These are phyloP conservation scores for Caretta caretta DNA, from an alignment of 2,113 vertebrate genomes.

Conservation along the genomic window DNA sequence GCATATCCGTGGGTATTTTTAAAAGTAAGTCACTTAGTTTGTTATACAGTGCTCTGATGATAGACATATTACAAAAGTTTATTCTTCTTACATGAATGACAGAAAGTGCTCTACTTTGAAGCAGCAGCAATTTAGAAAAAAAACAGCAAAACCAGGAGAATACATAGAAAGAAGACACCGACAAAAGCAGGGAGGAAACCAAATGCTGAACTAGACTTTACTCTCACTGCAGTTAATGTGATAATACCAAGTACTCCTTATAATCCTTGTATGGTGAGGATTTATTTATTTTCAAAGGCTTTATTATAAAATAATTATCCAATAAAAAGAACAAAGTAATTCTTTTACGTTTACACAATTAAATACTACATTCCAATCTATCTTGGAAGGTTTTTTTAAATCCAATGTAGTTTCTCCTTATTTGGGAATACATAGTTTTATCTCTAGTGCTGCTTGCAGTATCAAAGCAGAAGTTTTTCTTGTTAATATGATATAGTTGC, in stretches of 20 bases:
- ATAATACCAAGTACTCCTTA: slow-evolving; percentile 15
- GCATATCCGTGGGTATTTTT: not conserved
- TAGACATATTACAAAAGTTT: not conserved
- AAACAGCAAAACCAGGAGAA: not conserved
- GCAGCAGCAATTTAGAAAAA: not conserved
- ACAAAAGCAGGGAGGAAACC: not conserved
- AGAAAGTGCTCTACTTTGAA: not conserved
- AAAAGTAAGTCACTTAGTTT: not conserved
- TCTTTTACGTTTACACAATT: slow-evolving; percentile 61
- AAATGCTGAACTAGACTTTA: not conserved
- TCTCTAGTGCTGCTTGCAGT: slow-evolving; percentile 23
- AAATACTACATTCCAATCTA: slow-evolving; percentile 63
- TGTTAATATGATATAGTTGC: not conserved
- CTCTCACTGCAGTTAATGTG: not conserved
- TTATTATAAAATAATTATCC: slow-evolving; percentile 31
- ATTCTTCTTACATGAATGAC: not conserved
- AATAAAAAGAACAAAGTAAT: slow-evolving; percentile 51
- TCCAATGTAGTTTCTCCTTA: slow-evolving; percentile 61
- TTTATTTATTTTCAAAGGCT: slow-evolving; percentile 41
- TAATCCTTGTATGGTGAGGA: slow-evolving; percentile 49
- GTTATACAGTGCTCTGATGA: not conserved
- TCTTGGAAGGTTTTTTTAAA: slow-evolving; percentile 33
- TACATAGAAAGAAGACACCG: not conserved
- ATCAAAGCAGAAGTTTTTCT: slow-evolving; percentile 10
- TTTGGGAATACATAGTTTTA: slow-evolving; percentile 65